Conservation (phyloP, 2,113 vertebrate species). For the Chaetura pelagica region DNA sequence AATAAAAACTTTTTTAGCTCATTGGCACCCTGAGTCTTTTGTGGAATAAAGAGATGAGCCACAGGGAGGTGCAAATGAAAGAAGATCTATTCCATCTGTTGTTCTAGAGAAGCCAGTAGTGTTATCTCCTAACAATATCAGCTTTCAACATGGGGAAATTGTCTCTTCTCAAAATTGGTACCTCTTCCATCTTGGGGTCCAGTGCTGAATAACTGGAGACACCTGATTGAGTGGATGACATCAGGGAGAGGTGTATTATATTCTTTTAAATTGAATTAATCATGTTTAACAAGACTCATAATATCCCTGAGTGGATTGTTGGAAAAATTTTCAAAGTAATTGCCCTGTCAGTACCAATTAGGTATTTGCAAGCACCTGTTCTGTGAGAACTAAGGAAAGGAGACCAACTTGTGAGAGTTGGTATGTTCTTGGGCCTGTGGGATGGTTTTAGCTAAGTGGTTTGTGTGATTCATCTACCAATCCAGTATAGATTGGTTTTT, state of each 20-base stretch:
- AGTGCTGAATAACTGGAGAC: not conserved
- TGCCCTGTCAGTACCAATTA: not conserved
- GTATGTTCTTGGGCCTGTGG: not conserved
- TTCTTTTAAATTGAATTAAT: not conserved
- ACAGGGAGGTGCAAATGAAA: not conserved
- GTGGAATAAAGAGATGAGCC: not conserved
- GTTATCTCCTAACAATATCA: not conserved
- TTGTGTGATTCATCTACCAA: not conserved
- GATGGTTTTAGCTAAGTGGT: not conserved
- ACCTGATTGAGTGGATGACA: not conserved
- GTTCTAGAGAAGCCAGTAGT: not conserved
- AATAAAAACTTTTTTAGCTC: not conserved
- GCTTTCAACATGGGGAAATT: not conserved
- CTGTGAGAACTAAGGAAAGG: not conserved
- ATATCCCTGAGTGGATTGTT: not conserved
- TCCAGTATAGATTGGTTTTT: not conserved
- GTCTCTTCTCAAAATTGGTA: accelerated
- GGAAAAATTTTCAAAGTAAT: not conserved
- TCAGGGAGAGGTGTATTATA: not conserved
- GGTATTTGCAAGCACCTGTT: not conserved
- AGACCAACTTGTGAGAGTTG: not conserved
- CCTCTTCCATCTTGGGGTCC: not conserved
- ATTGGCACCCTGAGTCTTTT: not conserved
- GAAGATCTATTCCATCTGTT: not conserved
- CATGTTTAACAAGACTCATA: not conserved